Evolutionary conservation across 1,140 invertebrate genomes (phyloP).

Genomic region (Melanaphis sacchari): DNA sequence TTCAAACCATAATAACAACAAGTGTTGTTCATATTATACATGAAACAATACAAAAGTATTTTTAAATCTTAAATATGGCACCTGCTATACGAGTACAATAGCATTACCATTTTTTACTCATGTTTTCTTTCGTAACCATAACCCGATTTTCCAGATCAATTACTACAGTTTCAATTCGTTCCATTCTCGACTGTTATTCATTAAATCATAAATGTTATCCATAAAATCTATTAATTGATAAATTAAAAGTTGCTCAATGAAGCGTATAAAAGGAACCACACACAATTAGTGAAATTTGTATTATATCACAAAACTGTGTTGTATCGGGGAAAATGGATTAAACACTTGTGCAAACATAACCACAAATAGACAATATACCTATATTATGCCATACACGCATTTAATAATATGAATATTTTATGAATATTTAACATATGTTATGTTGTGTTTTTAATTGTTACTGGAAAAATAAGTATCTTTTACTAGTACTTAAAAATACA

Average conservation of each 20-base stretch:
- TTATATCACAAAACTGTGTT: constrained; percentile 42
- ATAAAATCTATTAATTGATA: background rate
- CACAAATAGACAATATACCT: constrained; percentile 20
- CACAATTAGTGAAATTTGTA: constrained; percentile 9
- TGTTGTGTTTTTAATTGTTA: background rate
- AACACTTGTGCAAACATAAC: constrained; percentile 47
- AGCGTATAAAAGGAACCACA: constrained; percentile 29
- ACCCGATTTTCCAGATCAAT: background rate
- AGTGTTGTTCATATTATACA: background rate
- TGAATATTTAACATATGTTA: background rate
- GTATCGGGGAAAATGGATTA: constrained; percentile 40
- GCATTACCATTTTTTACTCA: background rate
- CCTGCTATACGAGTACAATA: background rate
- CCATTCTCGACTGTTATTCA: too few species aligned
- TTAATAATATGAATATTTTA: constrained; percentile 43
- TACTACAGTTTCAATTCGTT: background rate
- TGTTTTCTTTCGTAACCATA: background rate
- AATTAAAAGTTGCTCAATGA: background rate
- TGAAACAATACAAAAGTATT: background rate
- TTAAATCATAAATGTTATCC: background rate
- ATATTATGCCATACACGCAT: background rate
- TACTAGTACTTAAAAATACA: background rate
- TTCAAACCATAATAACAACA: background rate
- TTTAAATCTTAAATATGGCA: background rate
- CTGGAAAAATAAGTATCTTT: constrained; percentile 14